A percentile compares a stretch with the other conserved stretches of the same genome.
Evolutionary conservation across 2,113 vertebrate genomes (phyloP).

Genomic region (Arizona elegans): DNA sequence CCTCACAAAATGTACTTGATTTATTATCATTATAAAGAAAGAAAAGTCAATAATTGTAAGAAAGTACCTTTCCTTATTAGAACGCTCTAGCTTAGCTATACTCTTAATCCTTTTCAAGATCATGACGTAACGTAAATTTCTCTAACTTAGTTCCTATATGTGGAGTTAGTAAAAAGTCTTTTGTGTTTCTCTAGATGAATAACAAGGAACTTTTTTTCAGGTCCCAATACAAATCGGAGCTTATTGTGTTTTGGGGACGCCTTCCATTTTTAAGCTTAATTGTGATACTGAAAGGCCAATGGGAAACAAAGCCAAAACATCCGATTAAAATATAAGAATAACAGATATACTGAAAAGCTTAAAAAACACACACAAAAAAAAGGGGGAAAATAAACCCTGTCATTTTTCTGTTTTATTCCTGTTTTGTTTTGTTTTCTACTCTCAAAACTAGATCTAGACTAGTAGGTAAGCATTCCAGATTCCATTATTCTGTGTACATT

Average conservation of each 20-base stretch:
- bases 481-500: conserved; percentile 76
- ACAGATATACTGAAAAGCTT: conserved; percentile 54
- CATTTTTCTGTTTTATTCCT: conserved; percentile 22
- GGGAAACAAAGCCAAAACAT: conserved; percentile 70
- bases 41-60: conserved; percentile 68
- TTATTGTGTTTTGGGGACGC: conserved; percentile 51
- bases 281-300: conserved; percentile 64
- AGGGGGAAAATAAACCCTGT: conserved; percentile 53
- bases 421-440: conserved; percentile 47
- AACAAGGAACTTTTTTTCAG: conserved; percentile 65
- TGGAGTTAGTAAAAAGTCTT: conserved; percentile 75
- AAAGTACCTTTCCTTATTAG: conserved; percentile 75
- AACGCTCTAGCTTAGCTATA: conserved; percentile 74
- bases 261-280: conserved; percentile 66
- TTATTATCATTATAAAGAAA: conserved; percentile 58
- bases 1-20: conserved; percentile 60
- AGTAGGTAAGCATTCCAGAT: conserved; percentile 70
- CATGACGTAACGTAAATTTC: conserved; percentile 69
- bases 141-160: conserved; percentile 73
- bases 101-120: conserved; percentile 72
- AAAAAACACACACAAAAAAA: conserved; percentile 28
- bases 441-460: conserved; percentile 72
- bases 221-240: conserved; percentile 64
- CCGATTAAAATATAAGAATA: conserved; percentile 49
- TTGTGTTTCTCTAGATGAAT: conserved; percentile 75